These are phyloP conservation scores for Cerceris rybyensis DNA, from an alignment of 2,888 invertebrate genomes.

Conservation along the genomic window DNA sequence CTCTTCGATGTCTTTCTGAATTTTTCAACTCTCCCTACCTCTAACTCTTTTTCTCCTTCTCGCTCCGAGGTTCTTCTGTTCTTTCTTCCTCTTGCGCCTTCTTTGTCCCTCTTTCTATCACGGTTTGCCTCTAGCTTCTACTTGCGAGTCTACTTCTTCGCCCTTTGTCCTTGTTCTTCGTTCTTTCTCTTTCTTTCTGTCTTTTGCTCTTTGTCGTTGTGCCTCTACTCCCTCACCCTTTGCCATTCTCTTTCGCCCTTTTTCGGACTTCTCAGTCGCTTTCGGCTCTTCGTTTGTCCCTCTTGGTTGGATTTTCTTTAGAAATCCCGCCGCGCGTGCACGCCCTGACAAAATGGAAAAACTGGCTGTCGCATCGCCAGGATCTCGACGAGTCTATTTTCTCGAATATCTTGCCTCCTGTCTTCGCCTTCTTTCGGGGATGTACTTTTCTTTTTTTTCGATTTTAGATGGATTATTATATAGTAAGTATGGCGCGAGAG, in stretches of 20 bases:
- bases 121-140: background rate
- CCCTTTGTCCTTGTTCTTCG: slow-evolving; percentile 8
- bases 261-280: slow-evolving; percentile 1
- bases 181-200: background rate
- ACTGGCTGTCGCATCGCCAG: background rate
- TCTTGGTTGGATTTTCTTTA: background rate
- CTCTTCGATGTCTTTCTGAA: slow-evolving; percentile 64
- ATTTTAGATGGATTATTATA: too few relatives aligned
- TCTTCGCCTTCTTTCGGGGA: too few relatives aligned
- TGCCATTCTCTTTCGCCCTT: slow-evolving; percentile 13
- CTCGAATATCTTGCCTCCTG: too few relatives aligned
- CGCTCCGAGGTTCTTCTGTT: slow-evolving; percentile 3
- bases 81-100: slow-evolving; percentile 23
- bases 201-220: slow-evolving; percentile 8
- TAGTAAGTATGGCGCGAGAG: too few relatives aligned
- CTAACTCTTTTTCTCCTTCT: slow-evolving; percentile 18
- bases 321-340: background rate
- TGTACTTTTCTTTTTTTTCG: too few relatives aligned
- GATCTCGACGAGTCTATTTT: background rate
- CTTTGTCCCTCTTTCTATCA: slow-evolving; percentile 21
- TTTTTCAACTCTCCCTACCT: slow-evolving; percentile 59
- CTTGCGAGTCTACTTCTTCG: background rate
- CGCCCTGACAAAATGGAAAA: background rate
- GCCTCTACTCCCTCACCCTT: background rate
- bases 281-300: slow-evolving; percentile 3